Evolutionary conservation across 2,888 invertebrate species (phyloP).

Genomic region (Nomada ruficornis): DNA sequence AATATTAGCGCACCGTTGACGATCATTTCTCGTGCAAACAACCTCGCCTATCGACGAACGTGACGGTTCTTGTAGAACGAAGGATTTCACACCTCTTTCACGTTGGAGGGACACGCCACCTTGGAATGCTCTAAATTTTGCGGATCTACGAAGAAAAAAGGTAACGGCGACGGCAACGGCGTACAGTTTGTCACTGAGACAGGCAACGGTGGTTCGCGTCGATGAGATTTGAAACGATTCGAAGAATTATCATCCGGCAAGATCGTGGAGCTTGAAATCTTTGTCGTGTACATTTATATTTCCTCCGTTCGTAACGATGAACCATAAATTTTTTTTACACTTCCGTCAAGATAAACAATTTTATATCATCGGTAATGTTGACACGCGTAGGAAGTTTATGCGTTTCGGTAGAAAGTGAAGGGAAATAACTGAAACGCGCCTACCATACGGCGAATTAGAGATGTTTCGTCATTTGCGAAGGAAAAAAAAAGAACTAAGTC

Average conservation of each 20-base stretch:
- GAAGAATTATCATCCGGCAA: neutral
- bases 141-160: neutral
- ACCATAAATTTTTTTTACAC: slow-evolving; percentile 1
- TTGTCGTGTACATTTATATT: neutral
- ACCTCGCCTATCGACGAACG: slow-evolving; percentile 55
- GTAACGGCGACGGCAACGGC: neutral
- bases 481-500: slow-evolving; percentile 1
- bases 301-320: neutral
- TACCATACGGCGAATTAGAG: neutral
- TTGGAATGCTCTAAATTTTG: slow-evolving; percentile 31
- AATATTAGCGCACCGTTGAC: slow-evolving; percentile 66
- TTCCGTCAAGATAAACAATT: neutral
- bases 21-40: slow-evolving; percentile 70
- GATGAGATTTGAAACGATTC: neutral
- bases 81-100: slow-evolving; percentile 53
- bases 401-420: slow-evolving; percentile 39
- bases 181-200: neutral
- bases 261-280: no score
- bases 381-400: slow-evolving; percentile 2
- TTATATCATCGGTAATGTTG: slow-evolving; percentile 19
- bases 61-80: slow-evolving; percentile 60
- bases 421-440: slow-evolving; percentile 14
- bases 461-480: slow-evolving; percentile 31
- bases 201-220: neutral
- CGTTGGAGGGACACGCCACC: neutral